phyloP scores from a whole-genome alignment of 2,113 vertebrate species.

The Mastomys coucha region DNA sequence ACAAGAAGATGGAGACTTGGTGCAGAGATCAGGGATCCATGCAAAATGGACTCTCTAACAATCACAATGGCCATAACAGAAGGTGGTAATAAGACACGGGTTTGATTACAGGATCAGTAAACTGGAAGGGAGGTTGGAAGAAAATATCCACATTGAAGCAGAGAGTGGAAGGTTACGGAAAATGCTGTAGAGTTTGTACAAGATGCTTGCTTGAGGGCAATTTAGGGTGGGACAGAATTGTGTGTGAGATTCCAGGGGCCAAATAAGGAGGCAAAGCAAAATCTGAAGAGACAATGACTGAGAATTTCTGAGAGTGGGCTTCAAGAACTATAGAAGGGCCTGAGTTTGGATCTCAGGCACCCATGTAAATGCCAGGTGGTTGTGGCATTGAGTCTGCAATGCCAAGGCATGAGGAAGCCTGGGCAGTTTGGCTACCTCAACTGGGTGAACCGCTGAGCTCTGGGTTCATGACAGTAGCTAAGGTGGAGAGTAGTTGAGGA shows the following conservation, averaged over 20 bases:
- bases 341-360: neutral
- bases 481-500: neutral
- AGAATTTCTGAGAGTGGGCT: neutral
- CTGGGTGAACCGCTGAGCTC: neutral
- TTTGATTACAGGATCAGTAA: neutral
- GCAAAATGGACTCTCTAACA: slow-evolving; percentile 1
- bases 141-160: neutral
- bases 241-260: neutral
- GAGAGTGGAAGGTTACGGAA: neutral
- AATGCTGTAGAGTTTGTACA: neutral
- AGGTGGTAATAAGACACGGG: neutral
- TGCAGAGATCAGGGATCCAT: neutral
- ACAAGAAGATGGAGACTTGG: neutral
- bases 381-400: neutral
- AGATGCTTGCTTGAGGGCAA: neutral
- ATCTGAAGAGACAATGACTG: neutral
- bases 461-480: neutral
- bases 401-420: too few species aligned
- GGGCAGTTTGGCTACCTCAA: too few species aligned
- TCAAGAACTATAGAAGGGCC: neutral
- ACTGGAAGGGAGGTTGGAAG: neutral
- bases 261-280: neutral
- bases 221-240: neutral
- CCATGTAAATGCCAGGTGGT: neutral
- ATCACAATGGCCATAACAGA: neutral